Conservation (phyloP, 2,888 invertebrate species). For the Apodemia zela region DNA sequence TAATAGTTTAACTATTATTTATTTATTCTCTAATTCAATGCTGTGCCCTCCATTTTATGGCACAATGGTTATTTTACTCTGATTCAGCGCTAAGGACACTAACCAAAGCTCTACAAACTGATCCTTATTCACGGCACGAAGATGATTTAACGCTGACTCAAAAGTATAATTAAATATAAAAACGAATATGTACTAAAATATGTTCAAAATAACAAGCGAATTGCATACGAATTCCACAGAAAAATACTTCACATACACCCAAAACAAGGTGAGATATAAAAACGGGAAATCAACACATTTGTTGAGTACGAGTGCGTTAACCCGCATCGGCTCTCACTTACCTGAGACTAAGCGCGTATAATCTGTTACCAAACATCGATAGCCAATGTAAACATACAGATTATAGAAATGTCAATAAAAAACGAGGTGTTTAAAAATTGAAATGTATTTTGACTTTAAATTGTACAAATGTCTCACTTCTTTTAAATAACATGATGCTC, state of each 20-base stretch:
- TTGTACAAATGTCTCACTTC: no score
- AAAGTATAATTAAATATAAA: background rate
- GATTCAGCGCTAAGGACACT: background rate
- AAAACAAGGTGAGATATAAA: conserved; percentile 30
- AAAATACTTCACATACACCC: conserved; percentile 31
- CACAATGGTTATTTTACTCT: background rate
- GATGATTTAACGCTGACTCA: background rate
- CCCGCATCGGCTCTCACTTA: conserved; percentile 51
- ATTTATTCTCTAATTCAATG: background rate
- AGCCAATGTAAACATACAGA: conserved; percentile 8
- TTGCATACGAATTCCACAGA: conserved; percentile 6
- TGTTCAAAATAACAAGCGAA: conserved; percentile 1
- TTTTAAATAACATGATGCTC: no score
- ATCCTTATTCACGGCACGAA: background rate
- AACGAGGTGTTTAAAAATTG: conserved; percentile 22
- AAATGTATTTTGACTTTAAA: no score
- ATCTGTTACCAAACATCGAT: conserved; percentile 9
- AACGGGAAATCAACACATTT: conserved; percentile 49
- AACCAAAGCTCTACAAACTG: background rate
- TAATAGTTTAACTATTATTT: no score
- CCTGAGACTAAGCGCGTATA: conserved; percentile 49
- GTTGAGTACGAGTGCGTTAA: conserved; percentile 60
- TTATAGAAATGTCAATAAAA: background rate
- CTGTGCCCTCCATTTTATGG: background rate
- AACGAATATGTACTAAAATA: conserved; percentile 1